Base-by-base conservation (phyloP, 2,797 vertebrate species). In the Pelodytes ibericus region DNA sequence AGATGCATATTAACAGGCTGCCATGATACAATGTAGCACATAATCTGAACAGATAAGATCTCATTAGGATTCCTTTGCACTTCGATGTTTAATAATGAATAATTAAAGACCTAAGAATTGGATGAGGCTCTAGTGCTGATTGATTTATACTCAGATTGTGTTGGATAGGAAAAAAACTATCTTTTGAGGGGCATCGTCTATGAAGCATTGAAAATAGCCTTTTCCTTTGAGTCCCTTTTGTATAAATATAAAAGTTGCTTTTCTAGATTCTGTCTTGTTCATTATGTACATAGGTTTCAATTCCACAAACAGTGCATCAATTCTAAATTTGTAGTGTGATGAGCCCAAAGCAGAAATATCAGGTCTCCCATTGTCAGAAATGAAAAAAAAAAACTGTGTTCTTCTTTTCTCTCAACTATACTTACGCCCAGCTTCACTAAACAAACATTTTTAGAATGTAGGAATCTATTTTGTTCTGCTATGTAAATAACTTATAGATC, bases 31-130 rank as follows among this genome's bases (percentile, higher is more conserved):
- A 77, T 71, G 53, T 67, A 64, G 60, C 44, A 62, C n/a, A 65
- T 68, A 60, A 73, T 60, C 15, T 30, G 36, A 31, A 68, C 75
- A 69, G 71, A 77, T 51, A 51, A 68, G 53, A 78, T 77, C 79
- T 82, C 69, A 81, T 84, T 81, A 78, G 74, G 61, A 80, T 78
- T 75, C 79, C 44, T 31, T 71, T 80, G 68, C 73, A 74, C 57
- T 61, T 78, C 68, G 63, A 53, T 67, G 63, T 80, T 66, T 81
- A n/a, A 70, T 80, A 83, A 82, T 69, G 71, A 76, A 76, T 80
- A 60, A 68, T 49, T 20, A 30, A 77, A 20, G 16, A 22, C 36
- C 58, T 66, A 51, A 56, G 60, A 77, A 70, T 39, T 59, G 76
- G 76, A 57, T 56, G 36, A 70, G 29, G 44, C 57, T 25, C 30